A percentile compares a stretch with the other conserved stretches of the same genome.
Conservation (phyloP, 2,797 vertebrate species). For the Pangasius mekongensis region DNA sequence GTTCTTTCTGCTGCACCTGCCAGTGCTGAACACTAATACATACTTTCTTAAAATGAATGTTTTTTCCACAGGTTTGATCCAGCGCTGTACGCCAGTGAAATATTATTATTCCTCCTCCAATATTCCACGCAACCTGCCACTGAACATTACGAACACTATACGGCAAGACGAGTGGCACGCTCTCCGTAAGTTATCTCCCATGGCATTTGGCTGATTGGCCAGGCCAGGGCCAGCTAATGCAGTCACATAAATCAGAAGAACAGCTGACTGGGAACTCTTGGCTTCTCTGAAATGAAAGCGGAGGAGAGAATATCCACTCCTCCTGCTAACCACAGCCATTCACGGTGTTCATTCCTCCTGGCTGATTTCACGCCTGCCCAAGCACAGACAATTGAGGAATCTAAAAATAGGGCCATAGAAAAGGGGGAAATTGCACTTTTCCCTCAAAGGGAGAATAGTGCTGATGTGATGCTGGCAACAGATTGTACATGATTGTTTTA, state of each 20-base stretch:
- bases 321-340: constrained; percentile 27
- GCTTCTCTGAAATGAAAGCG: constrained; percentile 1
- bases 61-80: constrained; percentile 81
- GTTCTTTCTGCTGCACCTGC: not conserved
- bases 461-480: constrained; percentile 27
- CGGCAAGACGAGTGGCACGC: constrained; percentile 92
- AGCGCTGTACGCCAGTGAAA: constrained; percentile 87
- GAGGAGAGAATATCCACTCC: constrained; percentile 12
- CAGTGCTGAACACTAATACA: not conserved
- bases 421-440: constrained; percentile 18
- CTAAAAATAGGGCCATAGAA: constrained; percentile 45
- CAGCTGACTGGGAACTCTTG: constrained; percentile 31
- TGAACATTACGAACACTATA: constrained; percentile 90
- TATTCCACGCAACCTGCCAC: constrained; percentile 85
- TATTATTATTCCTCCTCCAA: constrained; percentile 92
- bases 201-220: constrained; percentile 2
- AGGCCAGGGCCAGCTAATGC: constrained; percentile 18
- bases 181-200: constrained; percentile 83
- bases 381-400: constrained; percentile 45
- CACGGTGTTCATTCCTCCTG: constrained; percentile 19
- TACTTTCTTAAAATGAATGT: constrained; percentile 14
- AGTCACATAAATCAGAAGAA: constrained; percentile 43
- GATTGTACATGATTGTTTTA: not conserved
- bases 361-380: constrained; percentile 44
- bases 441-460: constrained; percentile 3